Evolutionary conservation across 2,888 invertebrate genomes (phyloP).

Genomic region (Trichogramma evanescens): DNA sequence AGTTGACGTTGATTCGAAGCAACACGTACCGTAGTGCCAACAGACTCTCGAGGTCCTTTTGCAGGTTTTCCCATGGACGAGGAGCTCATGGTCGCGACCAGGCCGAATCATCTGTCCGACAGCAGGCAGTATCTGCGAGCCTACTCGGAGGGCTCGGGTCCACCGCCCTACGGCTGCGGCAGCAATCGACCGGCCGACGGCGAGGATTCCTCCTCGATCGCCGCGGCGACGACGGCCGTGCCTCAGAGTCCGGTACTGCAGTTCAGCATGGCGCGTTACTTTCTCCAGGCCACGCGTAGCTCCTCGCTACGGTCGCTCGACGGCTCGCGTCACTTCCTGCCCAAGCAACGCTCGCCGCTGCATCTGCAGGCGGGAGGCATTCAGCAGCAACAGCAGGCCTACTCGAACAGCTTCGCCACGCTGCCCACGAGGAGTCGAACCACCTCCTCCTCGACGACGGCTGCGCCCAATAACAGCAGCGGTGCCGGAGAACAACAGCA

Average conservation of each 20-base stretch:
- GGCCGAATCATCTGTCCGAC: slow-evolving; percentile 19
- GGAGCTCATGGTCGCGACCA: slow-evolving; percentile 26
- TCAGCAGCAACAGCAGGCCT: background rate
- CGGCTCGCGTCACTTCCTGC: slow-evolving; percentile 22
- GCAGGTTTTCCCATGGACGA: slow-evolving; percentile 37
- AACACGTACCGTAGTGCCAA: background rate
- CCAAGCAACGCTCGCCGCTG: background rate
- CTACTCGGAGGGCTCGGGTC: background rate
- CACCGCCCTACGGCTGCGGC: background rate
- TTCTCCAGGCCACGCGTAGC: no score
- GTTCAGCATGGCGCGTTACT: slow-evolving; percentile 1
- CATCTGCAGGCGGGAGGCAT: slow-evolving; percentile 1
- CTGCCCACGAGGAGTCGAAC: no score
- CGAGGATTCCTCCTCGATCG: slow-evolving; percentile 20
- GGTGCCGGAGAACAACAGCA: background rate
- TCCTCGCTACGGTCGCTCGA: slow-evolving; percentile 21
- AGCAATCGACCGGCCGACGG: background rate
- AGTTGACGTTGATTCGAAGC: background rate
- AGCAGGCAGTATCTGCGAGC: slow-evolving; percentile 11
- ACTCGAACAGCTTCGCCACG: no score
- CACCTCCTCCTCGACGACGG: background rate
- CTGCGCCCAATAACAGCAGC: background rate
- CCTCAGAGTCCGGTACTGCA: no score
- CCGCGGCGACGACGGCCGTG: slow-evolving; percentile 17
- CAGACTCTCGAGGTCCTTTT: slow-evolving; percentile 17